Evolutionary conservation across 2,888 invertebrate species (phyloP), one percentile per base, ranked within the genome.

Genomic region (Anticlea derivata): DNA sequence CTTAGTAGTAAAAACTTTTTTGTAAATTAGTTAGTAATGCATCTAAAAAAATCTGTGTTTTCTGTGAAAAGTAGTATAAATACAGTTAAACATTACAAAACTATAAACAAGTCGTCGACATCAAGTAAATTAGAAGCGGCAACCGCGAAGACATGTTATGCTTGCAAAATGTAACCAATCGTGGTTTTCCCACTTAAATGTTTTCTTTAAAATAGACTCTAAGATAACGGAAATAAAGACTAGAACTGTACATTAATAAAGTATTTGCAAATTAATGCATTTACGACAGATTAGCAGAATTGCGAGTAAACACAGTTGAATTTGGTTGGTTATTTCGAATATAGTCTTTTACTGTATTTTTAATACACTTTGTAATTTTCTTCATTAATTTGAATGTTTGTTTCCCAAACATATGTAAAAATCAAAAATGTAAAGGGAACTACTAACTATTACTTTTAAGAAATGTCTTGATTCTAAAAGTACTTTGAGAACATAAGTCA

Each of bases 101-200:
- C 26, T 2, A 40, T 26, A 37, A 46, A 46, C 35, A 12, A 40
- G 30, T 35, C 41, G 10, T 45, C 35, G 24, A 30, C 40, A 30
- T 33, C 30, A 24, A 22, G 22, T 37, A 24, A 51, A 46, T 51
- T 51, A 39, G 34, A 34, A 44, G 17, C 7, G 24, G 20, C 6
- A 26, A 51, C 51, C 51, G 26, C 51, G 12, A 34, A 46, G 51
- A 51, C 26, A 35, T 46, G 45, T 51, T 46, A 46, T 26, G 34
- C 51, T 50, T 50, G 50, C 51, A 35, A 51, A 46, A 41, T 34
- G 26, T 17, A 17, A 39, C 10, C 41, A 40, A 31, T 12, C 33
- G 29, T 30, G 45, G 26, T 39, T 35, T 39, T 38, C 7, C 31
- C 26, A 17, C n/a, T 1, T 24, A 7, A 7, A 12, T 27, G 6